A percentile compares a stretch with the other conserved stretches of the same genome.
phyloP scores from a whole-genome alignment of 2,113 vertebrate species.

The Percopsis transmontana region DNA sequence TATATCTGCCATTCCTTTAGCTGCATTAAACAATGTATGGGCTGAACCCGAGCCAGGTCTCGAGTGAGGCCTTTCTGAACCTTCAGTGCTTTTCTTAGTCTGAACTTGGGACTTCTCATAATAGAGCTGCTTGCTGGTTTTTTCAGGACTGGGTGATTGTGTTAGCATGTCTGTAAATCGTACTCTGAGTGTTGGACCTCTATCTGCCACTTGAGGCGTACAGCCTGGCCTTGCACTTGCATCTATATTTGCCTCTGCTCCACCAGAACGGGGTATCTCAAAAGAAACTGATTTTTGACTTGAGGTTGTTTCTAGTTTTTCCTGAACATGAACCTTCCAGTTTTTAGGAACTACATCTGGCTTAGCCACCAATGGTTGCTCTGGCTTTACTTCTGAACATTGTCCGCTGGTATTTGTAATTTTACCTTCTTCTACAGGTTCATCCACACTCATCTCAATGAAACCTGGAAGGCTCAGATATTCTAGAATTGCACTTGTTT shows the following conservation, averaged over 20 bases:
- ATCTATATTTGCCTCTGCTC: conserved; percentile 21
- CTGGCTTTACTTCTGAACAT: conserved; percentile 36
- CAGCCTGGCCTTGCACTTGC: conserved; percentile 23
- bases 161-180: conserved; percentile 52
- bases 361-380: conserved; percentile 44
- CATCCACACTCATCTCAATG: conserved; percentile 84
- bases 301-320: conserved; percentile 23
- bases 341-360: conserved; percentile 74
- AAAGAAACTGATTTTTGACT: conserved; percentile 31
- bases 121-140: conserved; percentile 66
- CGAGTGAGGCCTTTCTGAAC: conserved; percentile 44
- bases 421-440: conserved; percentile 67
- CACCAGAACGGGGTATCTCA: conserved; percentile 12
- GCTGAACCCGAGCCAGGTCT: conserved; percentile 51
- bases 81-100: conserved; percentile 25
- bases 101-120: conserved; percentile 60
- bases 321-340: conserved; percentile 70
- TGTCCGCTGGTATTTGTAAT: conserved; percentile 31
- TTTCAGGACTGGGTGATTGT: conserved; percentile 40
- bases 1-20: conserved; percentile 63
- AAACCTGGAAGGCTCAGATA: conserved; percentile 82
- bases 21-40: conserved; percentile 63
- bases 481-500: conserved; percentile 80
- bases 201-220: conserved; percentile 29
- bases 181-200: conserved; percentile 42